Percentiles rank a stretch among this genome's conserved stretches.
These are phyloP conservation scores for human (Homo sapiens) DNA, from an alignment of 2,113 vertebrate genomes.

Conservation along the genomic window GRCh38 chr3:26668501-26669000, in stretches of 20 bases:
- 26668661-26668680: constrained; percentile 1
- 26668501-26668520: neutral
- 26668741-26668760: neutral
- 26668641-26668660: neutral
- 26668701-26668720: neutral
- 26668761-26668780: neutral
- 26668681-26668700: neutral
- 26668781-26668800: neutral
- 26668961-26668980: neutral
- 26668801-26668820: constrained; percentile 32
- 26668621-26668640: neutral
- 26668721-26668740: constrained; percentile 15
- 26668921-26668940: neutral
- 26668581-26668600: neutral
- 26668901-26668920: neutral
- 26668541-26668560: neutral
- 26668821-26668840: neutral
- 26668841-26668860: neutral
- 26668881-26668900: neutral
- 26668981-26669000: neutral
- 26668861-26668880: constrained; percentile 44
- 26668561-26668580: neutral
- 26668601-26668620: neutral
- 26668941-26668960: neutral
- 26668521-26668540: neutral